Conservation (phyloP, 1,140 invertebrate species). For the Plodia interpunctella region DNA sequence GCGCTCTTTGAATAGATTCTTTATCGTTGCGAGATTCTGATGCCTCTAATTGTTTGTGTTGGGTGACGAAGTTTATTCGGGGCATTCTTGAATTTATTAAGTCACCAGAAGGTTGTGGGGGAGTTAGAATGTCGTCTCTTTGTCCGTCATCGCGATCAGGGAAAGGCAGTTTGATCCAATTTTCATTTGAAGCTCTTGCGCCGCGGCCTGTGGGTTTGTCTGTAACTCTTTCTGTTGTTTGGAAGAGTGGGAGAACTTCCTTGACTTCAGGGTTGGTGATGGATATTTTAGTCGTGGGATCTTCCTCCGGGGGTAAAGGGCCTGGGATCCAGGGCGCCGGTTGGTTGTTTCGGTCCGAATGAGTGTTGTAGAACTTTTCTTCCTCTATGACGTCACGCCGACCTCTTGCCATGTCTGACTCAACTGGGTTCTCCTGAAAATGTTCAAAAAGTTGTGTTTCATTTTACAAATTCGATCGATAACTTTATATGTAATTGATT, state of each 20-base stretch:
- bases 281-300: constrained; percentile 59
- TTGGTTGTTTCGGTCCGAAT: constrained; percentile 45
- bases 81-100: constrained; percentile 72
- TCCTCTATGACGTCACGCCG: constrained; percentile 70
- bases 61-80: constrained; percentile 73
- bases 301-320: constrained; percentile 46
- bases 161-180: constrained; percentile 73
- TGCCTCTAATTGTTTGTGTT: constrained; percentile 69
- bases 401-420: constrained; percentile 29
- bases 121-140: constrained; percentile 56
- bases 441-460: neutral
- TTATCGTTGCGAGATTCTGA: constrained; percentile 72
- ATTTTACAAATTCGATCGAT: too few species aligned
- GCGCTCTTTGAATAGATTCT: constrained; percentile 60
- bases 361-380: constrained; percentile 64
- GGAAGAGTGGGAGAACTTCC: constrained; percentile 43
- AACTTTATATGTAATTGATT: too few species aligned
- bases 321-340: constrained; percentile 62
- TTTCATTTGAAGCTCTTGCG: constrained; percentile 70
- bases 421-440: constrained; percentile 38
- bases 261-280: constrained; percentile 46
- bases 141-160: constrained; percentile 46
- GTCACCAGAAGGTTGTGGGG: constrained; percentile 61
- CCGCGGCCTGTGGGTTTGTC: constrained; percentile 70
- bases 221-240: constrained; percentile 64